Base-by-base conservation (phyloP, 2,888 invertebrate genomes). In the Calameuta idolon region DNA sequence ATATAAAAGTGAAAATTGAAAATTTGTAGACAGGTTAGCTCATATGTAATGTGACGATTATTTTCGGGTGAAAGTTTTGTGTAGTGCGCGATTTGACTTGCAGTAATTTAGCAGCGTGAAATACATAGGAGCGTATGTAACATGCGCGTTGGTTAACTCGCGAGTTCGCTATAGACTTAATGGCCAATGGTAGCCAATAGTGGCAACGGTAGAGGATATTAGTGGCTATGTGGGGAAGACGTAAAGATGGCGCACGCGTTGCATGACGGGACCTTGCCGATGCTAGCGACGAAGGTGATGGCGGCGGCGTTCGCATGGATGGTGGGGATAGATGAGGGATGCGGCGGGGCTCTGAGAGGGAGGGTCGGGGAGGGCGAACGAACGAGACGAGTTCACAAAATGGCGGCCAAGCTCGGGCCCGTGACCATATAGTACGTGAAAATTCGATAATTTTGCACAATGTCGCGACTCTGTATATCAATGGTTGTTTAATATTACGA, bases 361-460 rank as follows among this genome's bases (percentile, higher is more conserved):
- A 30, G 15, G 73, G 78, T 35, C 69, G 76, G 73, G 79, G 79
- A 82, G 78, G 81, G 80, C 85, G 86, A 87, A 86, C 86, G 89
- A 85, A 85, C 85, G 84, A 90, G 87, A 85, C 85, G 86, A 87
- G 88, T 88, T 87, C 90, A 91, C 87, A 91, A 91, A 91, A 91
- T 91, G 91, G 91, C 90, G 88, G 89, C 88, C 87, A 86, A 87
- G 88, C 89, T 88, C 85, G 82, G 83, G 85, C 84, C 87, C 77
- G 86, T 85, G 88, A 89, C 83, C 90, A 90, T 90, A 90, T 90
- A 91, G 91, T 89, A 87, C 89, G 87, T 82, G 87, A 85, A 87
- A 85, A 86, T 89, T 89, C 81, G 83, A 85, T 85, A 84, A 85
- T 87, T 90, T 88, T 86, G 80, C 85, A 87, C 85, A 85, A 90